Evolutionary conservation across 2,113 vertebrate genomes (phyloP).

Genomic region (Epinephelus fuscoguttatus): DNA sequence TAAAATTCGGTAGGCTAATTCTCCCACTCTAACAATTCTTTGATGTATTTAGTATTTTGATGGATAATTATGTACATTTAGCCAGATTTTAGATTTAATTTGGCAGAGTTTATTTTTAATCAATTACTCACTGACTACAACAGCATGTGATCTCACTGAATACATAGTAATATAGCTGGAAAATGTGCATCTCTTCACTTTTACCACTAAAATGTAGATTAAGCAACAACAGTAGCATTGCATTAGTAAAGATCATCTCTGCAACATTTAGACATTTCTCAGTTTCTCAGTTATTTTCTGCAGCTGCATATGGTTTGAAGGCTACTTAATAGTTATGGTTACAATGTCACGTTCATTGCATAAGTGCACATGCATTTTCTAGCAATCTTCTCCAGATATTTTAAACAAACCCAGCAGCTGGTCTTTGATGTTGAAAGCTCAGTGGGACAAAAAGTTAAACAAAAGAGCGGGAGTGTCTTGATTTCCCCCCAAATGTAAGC

Average conservation of each 20-base stretch:
- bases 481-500: constrained; percentile 64
- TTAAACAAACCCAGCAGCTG: constrained; percentile 27
- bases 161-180: background rate
- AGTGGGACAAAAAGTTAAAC: constrained; percentile 44
- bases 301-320: background rate
- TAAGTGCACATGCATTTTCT: background rate
- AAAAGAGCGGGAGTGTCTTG: constrained; percentile 59
- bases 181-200: background rate
- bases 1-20: background rate
- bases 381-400: background rate
- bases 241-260: constrained; percentile 5
- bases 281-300: background rate
- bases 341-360: background rate
- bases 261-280: constrained; percentile 1
- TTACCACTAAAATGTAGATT: background rate
- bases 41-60: background rate
- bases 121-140: background rate
- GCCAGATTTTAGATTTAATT: background rate
- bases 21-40: background rate
- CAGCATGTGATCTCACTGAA: background rate
- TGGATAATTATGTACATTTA: background rate
- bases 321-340: background rate
- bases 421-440: constrained; percentile 58
- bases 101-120: background rate
- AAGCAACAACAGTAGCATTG: background rate